Evolutionary conservation across 2,113 vertebrate species (phyloP).

Genomic region (Oreochromis niloticus): DNA sequence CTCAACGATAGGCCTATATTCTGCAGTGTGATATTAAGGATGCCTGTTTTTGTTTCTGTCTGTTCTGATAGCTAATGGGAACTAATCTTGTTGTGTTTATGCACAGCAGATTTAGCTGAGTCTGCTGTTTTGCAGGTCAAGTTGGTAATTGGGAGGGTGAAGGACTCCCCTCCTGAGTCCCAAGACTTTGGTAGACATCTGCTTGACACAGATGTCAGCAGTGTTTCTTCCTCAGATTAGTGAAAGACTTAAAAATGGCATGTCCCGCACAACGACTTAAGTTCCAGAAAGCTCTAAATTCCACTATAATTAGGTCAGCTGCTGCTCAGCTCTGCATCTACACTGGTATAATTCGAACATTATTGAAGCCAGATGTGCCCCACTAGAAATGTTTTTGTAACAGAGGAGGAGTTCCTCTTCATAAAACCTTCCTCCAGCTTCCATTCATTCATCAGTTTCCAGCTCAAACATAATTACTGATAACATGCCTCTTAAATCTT

Average conservation of each 20-base stretch:
- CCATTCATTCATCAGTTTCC: background rate
- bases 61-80: background rate
- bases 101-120: conserved; percentile 9
- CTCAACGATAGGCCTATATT: background rate
- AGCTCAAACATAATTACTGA: background rate
- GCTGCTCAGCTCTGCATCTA: conserved; percentile 20
- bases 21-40: background rate
- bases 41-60: background rate
- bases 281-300: conserved; percentile 23
- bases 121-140: conserved; percentile 24
- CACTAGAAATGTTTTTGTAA: conserved; percentile 1
- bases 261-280: conserved; percentile 16
- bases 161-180: background rate
- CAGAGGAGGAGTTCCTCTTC: background rate
- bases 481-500: background rate
- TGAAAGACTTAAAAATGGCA: conserved; percentile 28
- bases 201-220: conserved; percentile 44
- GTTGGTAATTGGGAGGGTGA: background rate
- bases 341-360: conserved; percentile 4
- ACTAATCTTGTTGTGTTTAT: background rate
- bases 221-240: conserved; percentile 51
- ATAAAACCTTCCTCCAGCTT: background rate
- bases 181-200: background rate
- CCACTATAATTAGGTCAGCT: conserved; percentile 53
- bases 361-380: conserved; percentile 21